Percentiles rank a stretch among this genome's conserved stretches.
Conservation (phyloP, 1,140 invertebrate species). For the Acromyrmex heyeri region DNA sequence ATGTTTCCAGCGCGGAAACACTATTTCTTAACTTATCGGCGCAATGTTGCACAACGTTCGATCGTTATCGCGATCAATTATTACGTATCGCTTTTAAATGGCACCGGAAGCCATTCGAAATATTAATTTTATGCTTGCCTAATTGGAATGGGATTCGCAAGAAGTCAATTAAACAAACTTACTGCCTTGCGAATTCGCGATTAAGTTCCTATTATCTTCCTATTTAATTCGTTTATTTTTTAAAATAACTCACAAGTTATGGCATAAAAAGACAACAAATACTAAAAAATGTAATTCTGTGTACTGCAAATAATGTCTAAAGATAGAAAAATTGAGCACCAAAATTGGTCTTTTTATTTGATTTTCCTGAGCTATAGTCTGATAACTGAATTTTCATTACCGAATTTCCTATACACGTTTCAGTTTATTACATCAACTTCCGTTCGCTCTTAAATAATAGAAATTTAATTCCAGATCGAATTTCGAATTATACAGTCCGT, state of each 20-base stretch:
- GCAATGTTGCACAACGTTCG: constrained; percentile 45
- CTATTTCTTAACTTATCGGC: constrained; percentile 59
- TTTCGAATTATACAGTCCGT: constrained; percentile 12
- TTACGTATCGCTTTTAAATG: constrained; percentile 42
- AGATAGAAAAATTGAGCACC: not conserved
- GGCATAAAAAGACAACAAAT: not conserved
- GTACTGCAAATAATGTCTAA: constrained; percentile 8
- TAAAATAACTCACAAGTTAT: constrained; percentile 25
- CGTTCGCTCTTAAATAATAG: constrained; percentile 6
- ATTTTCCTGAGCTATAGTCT: not conserved
- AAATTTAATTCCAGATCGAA: constrained; percentile 31
- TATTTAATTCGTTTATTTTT: constrained; percentile 24
- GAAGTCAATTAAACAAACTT: constrained; percentile 39
- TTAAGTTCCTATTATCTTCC: constrained; percentile 13
- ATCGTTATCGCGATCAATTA: constrained; percentile 52
- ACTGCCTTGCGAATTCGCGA: constrained; percentile 1
- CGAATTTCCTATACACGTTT: not conserved
- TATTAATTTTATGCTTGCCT: constrained; percentile 59
- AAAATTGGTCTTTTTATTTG: constrained; percentile 26
- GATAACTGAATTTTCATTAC: constrained; percentile 14
- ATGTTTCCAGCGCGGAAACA: constrained; percentile 52
- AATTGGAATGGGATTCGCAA: constrained; percentile 39
- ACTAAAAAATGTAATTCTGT: not conserved
- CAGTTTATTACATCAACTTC: constrained; percentile 17
- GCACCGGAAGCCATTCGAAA: constrained; percentile 28